Evolutionary conservation across 2,888 invertebrate species (phyloP).

Genomic region (Petrophora chlorosata): DNA sequence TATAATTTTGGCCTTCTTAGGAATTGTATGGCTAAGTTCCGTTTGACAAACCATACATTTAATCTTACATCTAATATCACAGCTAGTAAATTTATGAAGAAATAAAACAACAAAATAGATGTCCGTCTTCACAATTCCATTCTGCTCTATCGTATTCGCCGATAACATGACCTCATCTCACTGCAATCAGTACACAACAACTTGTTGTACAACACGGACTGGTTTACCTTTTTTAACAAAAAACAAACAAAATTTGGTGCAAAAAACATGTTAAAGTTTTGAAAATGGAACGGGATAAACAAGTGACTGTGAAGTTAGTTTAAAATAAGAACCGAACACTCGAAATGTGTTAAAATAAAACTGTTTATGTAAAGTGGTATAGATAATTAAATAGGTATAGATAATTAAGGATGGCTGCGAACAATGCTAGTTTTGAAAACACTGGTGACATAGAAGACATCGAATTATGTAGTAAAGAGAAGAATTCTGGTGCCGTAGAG

Average conservation of each 20-base stretch:
- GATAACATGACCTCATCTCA: slow-evolving; percentile 34
- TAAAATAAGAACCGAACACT: too few relatives aligned
- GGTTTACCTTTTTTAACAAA: slow-evolving; percentile 22
- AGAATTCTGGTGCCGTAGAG: not conserved
- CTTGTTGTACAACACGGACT: slow-evolving; percentile 25
- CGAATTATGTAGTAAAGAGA: slow-evolving; percentile 21
- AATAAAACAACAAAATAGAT: too few relatives aligned
- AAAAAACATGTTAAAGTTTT: too few relatives aligned
- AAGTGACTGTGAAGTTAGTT: too few relatives aligned
- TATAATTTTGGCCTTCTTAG: too few relatives aligned
- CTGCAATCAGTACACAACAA: slow-evolving; percentile 19
- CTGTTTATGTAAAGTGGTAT: too few relatives aligned
- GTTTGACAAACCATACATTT: too few relatives aligned
- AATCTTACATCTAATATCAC: too few relatives aligned
- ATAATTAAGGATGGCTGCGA: slow-evolving; percentile 21
- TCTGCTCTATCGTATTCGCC: slow-evolving; percentile 3
- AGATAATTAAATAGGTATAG: not conserved
- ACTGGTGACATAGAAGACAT: slow-evolving; percentile 24
- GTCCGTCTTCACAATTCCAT: not conserved
- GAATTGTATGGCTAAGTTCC: too few relatives aligned
- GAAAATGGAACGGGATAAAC: too few relatives aligned
- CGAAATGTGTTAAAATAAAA: too few relatives aligned
- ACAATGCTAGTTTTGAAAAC: slow-evolving; percentile 28
- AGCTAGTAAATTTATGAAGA: not conserved
- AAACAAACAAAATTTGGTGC: too few relatives aligned